Percentiles rank a stretch among this genome's conserved stretches.
phyloP scores from a whole-genome alignment of 2,888 invertebrate species.

The Gordius sp. region DNA sequence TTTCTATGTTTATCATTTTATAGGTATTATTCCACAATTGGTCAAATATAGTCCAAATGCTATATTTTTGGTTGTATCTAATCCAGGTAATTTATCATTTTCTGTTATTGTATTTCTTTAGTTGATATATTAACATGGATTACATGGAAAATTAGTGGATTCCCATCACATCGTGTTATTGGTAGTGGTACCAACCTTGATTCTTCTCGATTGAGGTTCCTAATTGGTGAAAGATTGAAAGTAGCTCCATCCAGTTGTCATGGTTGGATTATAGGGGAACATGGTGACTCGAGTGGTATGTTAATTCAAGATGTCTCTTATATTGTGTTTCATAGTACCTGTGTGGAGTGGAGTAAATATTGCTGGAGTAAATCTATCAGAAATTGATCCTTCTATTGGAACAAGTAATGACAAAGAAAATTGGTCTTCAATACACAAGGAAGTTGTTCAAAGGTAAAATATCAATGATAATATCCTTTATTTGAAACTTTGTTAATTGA shows the following conservation, averaged over 20 bases:
- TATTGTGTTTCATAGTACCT: conserved; percentile 37
- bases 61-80: conserved; percentile 57
- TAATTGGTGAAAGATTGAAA: conserved; percentile 51
- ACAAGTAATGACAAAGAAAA: conserved; percentile 45
- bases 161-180: conserved; percentile 58
- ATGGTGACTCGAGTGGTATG: conserved; percentile 58
- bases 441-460: conserved; percentile 43
- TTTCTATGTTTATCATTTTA: not conserved
- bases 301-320: not conserved
- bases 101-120: conserved; percentile 22
- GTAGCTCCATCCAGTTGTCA: conserved; percentile 59
- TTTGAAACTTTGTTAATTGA: not conserved
- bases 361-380: conserved; percentile 54
- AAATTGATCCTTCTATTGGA: conserved; percentile 48
- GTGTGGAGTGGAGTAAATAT: conserved; percentile 80
- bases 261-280: conserved; percentile 76
- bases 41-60: conserved; percentile 58
- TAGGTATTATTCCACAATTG: conserved; percentile 48
- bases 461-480: not conserved
- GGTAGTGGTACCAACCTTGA: conserved; percentile 78
- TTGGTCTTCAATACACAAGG: conserved; percentile 49
- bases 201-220: conserved; percentile 61
- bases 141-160: conserved; percentile 70
- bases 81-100: conserved; percentile 37
- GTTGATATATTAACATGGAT: conserved; percentile 73